Evolutionary conservation across 2,113 vertebrate species (phyloP).

Genomic region (Paracanthobrama guichenoti): DNA sequence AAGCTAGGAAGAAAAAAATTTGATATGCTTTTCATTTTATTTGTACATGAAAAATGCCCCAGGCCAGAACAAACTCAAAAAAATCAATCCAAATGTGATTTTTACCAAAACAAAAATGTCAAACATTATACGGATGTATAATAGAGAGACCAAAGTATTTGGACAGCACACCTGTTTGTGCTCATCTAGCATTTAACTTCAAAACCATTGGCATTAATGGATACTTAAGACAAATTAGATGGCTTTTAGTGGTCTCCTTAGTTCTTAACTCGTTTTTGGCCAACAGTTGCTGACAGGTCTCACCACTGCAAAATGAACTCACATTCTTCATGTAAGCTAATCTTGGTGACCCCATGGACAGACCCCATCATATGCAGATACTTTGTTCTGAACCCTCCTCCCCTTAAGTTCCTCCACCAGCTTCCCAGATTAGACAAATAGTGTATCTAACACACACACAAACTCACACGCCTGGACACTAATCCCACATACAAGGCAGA

Average conservation of each 20-base stretch:
- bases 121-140: too few species aligned
- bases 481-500: neutral
- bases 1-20: too few species aligned
- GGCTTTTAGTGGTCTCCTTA: neutral
- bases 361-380: conserved; percentile 76
- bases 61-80: too few species aligned
- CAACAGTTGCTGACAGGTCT: neutral
- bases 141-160: neutral
- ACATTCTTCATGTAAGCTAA: neutral
- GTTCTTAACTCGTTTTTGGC: neutral
- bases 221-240: neutral
- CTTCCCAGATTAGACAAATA: conserved; percentile 73
- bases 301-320: neutral
- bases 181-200: neutral
- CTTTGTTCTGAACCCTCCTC: conserved; percentile 70
- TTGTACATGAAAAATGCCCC: too few species aligned
- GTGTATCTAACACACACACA: conserved; percentile 29
- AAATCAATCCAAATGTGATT: too few species aligned
- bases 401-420: conserved; percentile 71
- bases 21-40: too few species aligned
- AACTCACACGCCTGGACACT: neutral
- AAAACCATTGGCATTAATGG: neutral
- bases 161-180: neutral
- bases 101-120: too few species aligned
- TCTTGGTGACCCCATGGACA: conserved; percentile 67